Percentiles rank a stretch among this genome's conserved stretches.
These are phyloP conservation scores for Leptopilina syphax DNA, from an alignment of 2,888 invertebrate genomes.

Conservation along the genomic window DNA sequence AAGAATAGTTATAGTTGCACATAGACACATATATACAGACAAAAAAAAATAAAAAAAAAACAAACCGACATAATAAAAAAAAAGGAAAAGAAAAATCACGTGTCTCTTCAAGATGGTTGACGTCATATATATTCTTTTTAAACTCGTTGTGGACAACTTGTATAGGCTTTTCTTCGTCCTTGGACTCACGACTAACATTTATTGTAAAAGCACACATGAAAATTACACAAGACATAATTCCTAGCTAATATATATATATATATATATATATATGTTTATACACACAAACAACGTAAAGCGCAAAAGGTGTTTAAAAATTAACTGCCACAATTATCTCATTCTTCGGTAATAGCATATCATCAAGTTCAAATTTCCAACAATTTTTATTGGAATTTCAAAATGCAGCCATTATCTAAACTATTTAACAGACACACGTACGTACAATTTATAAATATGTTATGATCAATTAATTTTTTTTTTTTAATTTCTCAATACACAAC, in stretches of 20 bases:
- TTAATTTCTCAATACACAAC: too few species aligned
- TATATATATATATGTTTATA: too few species aligned
- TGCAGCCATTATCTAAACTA: not conserved
- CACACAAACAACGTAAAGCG: not conserved
- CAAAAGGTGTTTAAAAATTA: slow-evolving; percentile 15
- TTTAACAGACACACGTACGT: not conserved
- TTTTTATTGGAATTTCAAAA: slow-evolving; percentile 16
- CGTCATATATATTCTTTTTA: slow-evolving; percentile 46
- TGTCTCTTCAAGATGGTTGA: slow-evolving; percentile 54
- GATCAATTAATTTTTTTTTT: too few species aligned
- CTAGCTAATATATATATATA: not conserved
- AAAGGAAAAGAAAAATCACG: slow-evolving; percentile 60
- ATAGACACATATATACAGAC: not conserved
- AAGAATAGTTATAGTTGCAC: slow-evolving; percentile 56
- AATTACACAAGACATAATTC: slow-evolving; percentile 34
- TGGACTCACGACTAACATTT: slow-evolving; percentile 23
- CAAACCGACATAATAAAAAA: slow-evolving; percentile 14
- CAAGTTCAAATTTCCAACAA: slow-evolving; percentile 13
- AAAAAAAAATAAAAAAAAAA: slow-evolving; percentile 46
- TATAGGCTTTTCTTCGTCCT: slow-evolving; percentile 34
- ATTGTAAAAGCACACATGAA: slow-evolving; percentile 36
- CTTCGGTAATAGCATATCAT: slow-evolving; percentile 6
- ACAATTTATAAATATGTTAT: not conserved
- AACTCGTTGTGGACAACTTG: slow-evolving; percentile 6
- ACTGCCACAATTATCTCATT: slow-evolving; percentile 2